Evolutionary conservation across 2,113 vertebrate genomes (phyloP), one percentile per base, ranked within the genome.

Genomic region (Agapornis roseicollis): DNA sequence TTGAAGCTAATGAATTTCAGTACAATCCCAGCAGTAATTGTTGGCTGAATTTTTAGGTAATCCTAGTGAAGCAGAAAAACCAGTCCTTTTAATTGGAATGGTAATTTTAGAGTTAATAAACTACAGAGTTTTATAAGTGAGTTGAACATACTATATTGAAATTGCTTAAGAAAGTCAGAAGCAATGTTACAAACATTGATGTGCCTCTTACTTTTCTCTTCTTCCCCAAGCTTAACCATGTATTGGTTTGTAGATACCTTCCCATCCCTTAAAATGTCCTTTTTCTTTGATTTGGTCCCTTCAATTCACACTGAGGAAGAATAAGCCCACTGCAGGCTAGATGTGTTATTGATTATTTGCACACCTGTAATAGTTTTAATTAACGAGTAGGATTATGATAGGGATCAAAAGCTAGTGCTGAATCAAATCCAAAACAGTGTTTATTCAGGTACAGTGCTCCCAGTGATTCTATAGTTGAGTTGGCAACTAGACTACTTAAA

Each of bases 1-100:
- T 91, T 95, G 80, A 68, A 96, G 86, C 73, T 90, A 94, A 97
- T 89, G 65, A 96, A 96, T 96, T 96, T 94, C 92, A 92, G 16
- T 56, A 44, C 0, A 7, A 86, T 42, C 88, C 73, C 88, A 88
- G 41, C 71, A 92, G 82, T 77, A 85, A 41, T 81, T 92, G 83
- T 77, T 83, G 76, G 56, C 91, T 96, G 96, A 95, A 95, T 49
- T 90, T 94, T 97, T 50, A 66, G 56, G 58, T 76, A 94, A 76
- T 80, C 64, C 29, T 64, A 55, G 16, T 79, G 53, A 88, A 95
- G 42, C 93, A 80, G 89, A 76, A 94, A 93, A 93, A 65, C 66
- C 71, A 35, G 80, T 87, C 37, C 46, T 92, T 94, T 77, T 70
- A 68, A 89, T 80, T 91, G 58, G 33, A 22, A 12, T 69, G 41